Evolutionary conservation across 2,113 vertebrate genomes (phyloP), one percentile per base, ranked within the genome.

Genomic region (Toxotes jaculatrix): DNA sequence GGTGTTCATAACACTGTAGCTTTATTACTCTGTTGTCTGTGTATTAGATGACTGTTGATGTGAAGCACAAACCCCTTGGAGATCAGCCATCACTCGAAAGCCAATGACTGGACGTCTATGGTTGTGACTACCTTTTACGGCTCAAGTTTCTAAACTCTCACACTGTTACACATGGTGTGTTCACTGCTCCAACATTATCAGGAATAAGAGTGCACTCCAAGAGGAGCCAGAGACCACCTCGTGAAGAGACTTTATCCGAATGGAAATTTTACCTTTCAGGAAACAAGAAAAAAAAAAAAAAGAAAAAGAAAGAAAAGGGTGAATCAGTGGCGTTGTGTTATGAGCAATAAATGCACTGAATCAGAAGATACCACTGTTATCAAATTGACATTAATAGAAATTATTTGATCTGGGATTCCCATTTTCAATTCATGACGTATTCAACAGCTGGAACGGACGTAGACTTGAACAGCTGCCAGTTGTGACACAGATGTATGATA

Each of bases 41-140:
- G 86, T 91, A 82, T 91, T 91, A 91, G 87, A 90, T 86, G 91
- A 94, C 91, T 94, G 92, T 93, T 93, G 88, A 90, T 67, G 84
- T 90, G 85, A 94, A 93, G 92, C 93, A 93, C 92, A 93, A 92
- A 90, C 83, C 80, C 80, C 79, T 88, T 89, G 90, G 90, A 93
- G 79, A 91, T 91, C 77, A 93, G 92, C 91, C 93, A 93, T 93
- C 88, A 83, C 80, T 90, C 64, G 81, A 87, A 87, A 92, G 90
- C 92, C 92, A 87, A 85, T 78, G 91, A 92, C 83, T 8, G 71
- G 77, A 80, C 61, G 45, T 86, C 80, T 88, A 55, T 81, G 65
- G 77, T 82, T 64, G 81, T 78, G 74, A 90, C 86, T 88, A 85
- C 90, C 91, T 88, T 88, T 80, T 77, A 45, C 83, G 88, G 77